A percentile compares a stretch with the other conserved stretches of the same genome.
phyloP scores from a whole-genome alignment of 2,888 invertebrate species.

The Sphinx pinastri region DNA sequence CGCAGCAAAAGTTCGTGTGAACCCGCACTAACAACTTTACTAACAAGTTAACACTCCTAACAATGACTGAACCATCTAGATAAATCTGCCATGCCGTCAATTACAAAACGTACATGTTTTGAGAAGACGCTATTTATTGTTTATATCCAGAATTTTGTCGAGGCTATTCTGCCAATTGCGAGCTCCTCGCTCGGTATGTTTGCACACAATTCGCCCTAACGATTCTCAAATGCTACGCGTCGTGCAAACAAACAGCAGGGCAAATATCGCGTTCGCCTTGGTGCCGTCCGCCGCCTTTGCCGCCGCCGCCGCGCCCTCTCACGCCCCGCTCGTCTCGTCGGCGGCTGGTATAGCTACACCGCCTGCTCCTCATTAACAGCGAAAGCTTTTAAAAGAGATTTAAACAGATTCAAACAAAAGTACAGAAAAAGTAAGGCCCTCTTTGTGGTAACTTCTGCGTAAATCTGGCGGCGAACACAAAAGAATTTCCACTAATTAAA shows the following conservation, averaged over 20 bases:
- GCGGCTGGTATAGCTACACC: slow-evolving; percentile 54
- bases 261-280: slow-evolving; percentile 65
- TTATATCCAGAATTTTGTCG: slow-evolving; percentile 73
- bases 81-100: slow-evolving; percentile 77
- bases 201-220: slow-evolving; percentile 78
- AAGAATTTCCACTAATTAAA: slow-evolving; percentile 75
- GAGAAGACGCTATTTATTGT: slow-evolving; percentile 75
- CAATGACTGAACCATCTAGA: slow-evolving; percentile 83
- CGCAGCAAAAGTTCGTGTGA: slow-evolving; percentile 75
- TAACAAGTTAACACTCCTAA: slow-evolving; percentile 80
- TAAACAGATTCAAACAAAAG: slow-evolving; percentile 78
- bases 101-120: slow-evolving; percentile 80
- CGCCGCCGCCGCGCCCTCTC: slow-evolving; percentile 41
- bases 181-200: slow-evolving; percentile 69
- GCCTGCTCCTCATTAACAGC: slow-evolving; percentile 74
- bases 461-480: slow-evolving; percentile 69
- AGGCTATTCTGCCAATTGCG: slow-evolving; percentile 74
- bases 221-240: slow-evolving; percentile 81
- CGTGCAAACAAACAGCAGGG: slow-evolving; percentile 71
- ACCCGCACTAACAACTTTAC: slow-evolving; percentile 78
- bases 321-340: slow-evolving; percentile 30
- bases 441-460: slow-evolving; percentile 79
- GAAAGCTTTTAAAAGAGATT: slow-evolving; percentile 76
- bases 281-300: slow-evolving; percentile 43
- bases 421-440: slow-evolving; percentile 74